phyloP scores from a whole-genome alignment of 2,888 invertebrate species.

The Antheraea assamensis region DNA sequence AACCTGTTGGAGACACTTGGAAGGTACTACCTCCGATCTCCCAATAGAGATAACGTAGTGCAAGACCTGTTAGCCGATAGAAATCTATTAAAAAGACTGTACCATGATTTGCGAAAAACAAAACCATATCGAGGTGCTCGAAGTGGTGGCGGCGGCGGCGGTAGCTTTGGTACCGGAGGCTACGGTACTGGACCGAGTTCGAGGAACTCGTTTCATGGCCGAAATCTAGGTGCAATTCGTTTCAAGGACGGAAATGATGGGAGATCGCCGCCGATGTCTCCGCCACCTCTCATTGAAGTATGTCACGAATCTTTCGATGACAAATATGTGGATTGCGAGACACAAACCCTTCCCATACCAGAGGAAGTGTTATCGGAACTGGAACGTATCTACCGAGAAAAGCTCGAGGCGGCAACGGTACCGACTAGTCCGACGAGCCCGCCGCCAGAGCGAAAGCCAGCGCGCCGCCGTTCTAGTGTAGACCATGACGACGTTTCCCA shows the following conservation, averaged over 20 bases:
- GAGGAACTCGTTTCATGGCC: slow-evolving; percentile 53
- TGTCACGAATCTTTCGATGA: slow-evolving; percentile 83
- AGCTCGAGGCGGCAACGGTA: slow-evolving; percentile 65
- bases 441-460: slow-evolving; percentile 61
- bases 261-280: slow-evolving; percentile 77
- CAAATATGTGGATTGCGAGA: slow-evolving; percentile 75
- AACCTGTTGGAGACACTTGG: slow-evolving; percentile 85
- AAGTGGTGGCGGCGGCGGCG: slow-evolving; percentile 55
- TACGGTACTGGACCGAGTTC: slow-evolving; percentile 69
- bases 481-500: slow-evolving; percentile 93
- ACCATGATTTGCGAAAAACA: slow-evolving; percentile 87
- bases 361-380: slow-evolving; percentile 78
- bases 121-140: slow-evolving; percentile 77
- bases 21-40: slow-evolving; percentile 85
- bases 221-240: slow-evolving; percentile 50
- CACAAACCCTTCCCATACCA: slow-evolving; percentile 84
- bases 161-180: slow-evolving; percentile 50
- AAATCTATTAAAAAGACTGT: slow-evolving; percentile 87
- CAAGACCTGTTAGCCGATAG: slow-evolving; percentile 88
- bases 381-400: slow-evolving; percentile 72
- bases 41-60: slow-evolving; percentile 86
- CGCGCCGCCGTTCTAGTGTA: slow-evolving; percentile 88
- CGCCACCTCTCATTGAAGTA: slow-evolving; percentile 87
- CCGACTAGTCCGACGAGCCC: slow-evolving; percentile 73
- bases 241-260: slow-evolving; percentile 55